phyloP scores from a whole-genome alignment of 2,888 invertebrate species.

The Agrotis puta region DNA sequence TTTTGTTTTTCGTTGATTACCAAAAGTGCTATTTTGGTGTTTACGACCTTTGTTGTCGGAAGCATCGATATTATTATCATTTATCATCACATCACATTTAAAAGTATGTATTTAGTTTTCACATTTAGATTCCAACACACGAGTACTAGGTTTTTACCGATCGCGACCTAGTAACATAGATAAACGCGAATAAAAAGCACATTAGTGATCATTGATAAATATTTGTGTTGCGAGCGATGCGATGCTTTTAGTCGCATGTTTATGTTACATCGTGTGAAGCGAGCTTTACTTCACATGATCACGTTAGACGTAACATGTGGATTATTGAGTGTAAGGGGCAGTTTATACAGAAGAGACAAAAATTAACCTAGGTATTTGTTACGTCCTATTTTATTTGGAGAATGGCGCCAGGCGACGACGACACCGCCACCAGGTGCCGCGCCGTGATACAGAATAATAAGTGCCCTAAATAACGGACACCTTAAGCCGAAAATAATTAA shows the following conservation, averaged over 20 bases:
- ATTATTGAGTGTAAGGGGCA: neutral
- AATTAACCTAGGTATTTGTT: too few relatives aligned
- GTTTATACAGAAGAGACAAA: too few relatives aligned
- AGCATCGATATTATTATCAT: too few relatives aligned
- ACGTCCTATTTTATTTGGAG: too few relatives aligned
- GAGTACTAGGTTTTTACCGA: neutral
- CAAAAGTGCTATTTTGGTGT: too few relatives aligned
- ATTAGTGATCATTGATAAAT: constrained; percentile 54
- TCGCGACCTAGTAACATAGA: constrained; percentile 37
- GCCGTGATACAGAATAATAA: too few relatives aligned
- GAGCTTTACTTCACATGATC: neutral
- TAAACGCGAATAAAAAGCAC: constrained; percentile 38
- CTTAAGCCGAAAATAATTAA: neutral
- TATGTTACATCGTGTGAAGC: constrained; percentile 6
- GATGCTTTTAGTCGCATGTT: constrained; percentile 43
- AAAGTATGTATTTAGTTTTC: neutral
- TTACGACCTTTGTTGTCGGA: too few relatives aligned
- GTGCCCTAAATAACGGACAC: too few relatives aligned
- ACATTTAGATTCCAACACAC: neutral
- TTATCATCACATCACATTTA: neutral
- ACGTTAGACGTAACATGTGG: neutral
- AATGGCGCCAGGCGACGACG: too few relatives aligned
- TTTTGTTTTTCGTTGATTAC: too few relatives aligned
- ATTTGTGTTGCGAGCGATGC: constrained; percentile 38
- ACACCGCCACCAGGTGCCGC: too few relatives aligned